Evolutionary conservation across 2,888 invertebrate genomes (phyloP).

Genomic region (Thyatira batis): DNA sequence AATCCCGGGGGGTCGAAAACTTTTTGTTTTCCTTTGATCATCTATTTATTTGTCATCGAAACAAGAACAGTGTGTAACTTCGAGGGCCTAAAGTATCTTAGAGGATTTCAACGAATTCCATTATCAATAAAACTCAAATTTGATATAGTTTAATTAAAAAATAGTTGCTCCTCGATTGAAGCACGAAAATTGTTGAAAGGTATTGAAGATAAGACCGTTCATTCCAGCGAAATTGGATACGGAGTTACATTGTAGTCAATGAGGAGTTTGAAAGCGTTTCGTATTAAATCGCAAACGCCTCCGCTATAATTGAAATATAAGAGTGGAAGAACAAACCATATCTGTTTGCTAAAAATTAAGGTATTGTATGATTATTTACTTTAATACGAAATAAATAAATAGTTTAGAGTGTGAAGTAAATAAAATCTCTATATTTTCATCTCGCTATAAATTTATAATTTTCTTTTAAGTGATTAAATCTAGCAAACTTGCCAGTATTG

Average conservation of each 20-base stretch:
- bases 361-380: not conserved
- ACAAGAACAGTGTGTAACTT: not conserved
- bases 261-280: not conserved
- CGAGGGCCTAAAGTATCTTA: not conserved
- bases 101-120: not conserved
- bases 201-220: not conserved
- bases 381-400: too few relatives aligned
- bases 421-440: too few relatives aligned
- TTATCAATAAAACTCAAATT: not conserved
- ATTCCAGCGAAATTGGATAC: not conserved
- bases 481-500: too few relatives aligned
- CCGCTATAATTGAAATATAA: not conserved
- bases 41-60: slow-evolving; percentile 1
- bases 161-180: not conserved
- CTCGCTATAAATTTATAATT: too few relatives aligned
- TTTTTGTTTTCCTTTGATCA: slow-evolving; percentile 2
- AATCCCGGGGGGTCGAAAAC: slow-evolving; percentile 1
- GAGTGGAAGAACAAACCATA: not conserved
- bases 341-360: not conserved
- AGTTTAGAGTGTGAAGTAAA: too few relatives aligned
- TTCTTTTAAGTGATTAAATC: too few relatives aligned
- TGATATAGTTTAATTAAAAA: not conserved
- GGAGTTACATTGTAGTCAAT: not conserved
- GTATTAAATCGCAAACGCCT: not conserved
- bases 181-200: not conserved